Evolutionary conservation across 2,797 vertebrate species (phyloP).

Genomic region (Paguma larvata): DNA sequence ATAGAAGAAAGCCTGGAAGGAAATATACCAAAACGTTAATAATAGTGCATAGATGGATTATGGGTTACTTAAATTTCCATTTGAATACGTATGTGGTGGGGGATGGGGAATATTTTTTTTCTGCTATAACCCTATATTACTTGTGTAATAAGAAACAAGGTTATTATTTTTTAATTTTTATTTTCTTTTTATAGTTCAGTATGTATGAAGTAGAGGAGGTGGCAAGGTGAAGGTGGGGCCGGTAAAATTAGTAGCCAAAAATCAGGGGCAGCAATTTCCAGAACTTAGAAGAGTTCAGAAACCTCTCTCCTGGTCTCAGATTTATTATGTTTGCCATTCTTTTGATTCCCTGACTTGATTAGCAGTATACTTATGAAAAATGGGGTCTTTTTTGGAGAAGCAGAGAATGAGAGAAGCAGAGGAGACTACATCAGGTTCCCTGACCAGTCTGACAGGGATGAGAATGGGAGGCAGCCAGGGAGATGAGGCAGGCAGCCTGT

Average conservation of each 20-base stretch:
- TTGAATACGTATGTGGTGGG: neutral
- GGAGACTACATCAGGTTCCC: neutral
- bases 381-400: neutral
- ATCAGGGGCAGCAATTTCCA: neutral
- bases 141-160: constrained; percentile 18
- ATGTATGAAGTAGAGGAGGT: neutral
- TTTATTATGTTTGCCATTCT: constrained; percentile 30
- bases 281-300: constrained; percentile 8
- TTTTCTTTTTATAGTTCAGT: neutral
- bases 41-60: neutral
- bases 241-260: constrained; percentile 20
- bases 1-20: constrained; percentile 24
- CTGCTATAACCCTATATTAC: neutral
- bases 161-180: neutral
- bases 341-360: neutral
- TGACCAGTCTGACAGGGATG: neutral
- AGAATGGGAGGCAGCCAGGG: neutral
- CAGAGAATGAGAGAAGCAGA: neutral
- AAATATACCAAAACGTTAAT: neutral
- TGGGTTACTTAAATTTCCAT: neutral
- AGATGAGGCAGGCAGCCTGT: neutral
- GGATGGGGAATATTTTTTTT: neutral
- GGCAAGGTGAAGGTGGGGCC: neutral
- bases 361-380: neutral
- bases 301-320: neutral